phyloP scores from a whole-genome alignment of 2,113 vertebrate species.

The Notarius quadriscutis region DNA sequence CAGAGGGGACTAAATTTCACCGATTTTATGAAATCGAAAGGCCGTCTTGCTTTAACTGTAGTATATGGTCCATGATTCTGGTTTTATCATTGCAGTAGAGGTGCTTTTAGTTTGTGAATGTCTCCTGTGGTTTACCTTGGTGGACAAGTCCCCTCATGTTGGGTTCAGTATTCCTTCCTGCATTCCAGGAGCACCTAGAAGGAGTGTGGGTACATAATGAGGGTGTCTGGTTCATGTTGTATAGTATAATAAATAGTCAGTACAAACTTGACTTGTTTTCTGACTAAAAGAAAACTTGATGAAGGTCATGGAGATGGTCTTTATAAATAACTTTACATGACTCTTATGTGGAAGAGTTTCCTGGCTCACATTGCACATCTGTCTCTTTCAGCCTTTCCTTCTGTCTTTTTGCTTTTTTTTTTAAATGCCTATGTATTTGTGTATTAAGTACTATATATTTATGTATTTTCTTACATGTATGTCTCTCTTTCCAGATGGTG shows the following conservation, averaged over 20 bases:
- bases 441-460: not conserved
- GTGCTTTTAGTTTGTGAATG: not conserved
- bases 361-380: too few species aligned
- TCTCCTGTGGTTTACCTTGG: not conserved
- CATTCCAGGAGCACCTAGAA: not conserved
- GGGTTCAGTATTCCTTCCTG: not conserved
- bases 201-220: not conserved
- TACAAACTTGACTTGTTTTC: not conserved
- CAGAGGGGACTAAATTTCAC: too few species aligned
- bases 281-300: not conserved
- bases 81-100: not conserved
- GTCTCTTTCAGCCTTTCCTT: not conserved
- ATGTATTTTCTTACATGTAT: not conserved
- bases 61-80: not conserved
- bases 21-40: too few species aligned
- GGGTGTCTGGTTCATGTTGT: not conserved
- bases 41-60: not conserved
- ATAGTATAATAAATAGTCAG: not conserved
- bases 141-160: not conserved
- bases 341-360: not conserved
- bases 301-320: not conserved
- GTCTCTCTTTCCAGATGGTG: conserved; percentile 77
- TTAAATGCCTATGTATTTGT: not conserved
- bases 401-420: not conserved
- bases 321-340: not conserved